Evolutionary conservation across 2,888 invertebrate genomes (phyloP).

Genomic region (Netelia fuscicornis): DNA sequence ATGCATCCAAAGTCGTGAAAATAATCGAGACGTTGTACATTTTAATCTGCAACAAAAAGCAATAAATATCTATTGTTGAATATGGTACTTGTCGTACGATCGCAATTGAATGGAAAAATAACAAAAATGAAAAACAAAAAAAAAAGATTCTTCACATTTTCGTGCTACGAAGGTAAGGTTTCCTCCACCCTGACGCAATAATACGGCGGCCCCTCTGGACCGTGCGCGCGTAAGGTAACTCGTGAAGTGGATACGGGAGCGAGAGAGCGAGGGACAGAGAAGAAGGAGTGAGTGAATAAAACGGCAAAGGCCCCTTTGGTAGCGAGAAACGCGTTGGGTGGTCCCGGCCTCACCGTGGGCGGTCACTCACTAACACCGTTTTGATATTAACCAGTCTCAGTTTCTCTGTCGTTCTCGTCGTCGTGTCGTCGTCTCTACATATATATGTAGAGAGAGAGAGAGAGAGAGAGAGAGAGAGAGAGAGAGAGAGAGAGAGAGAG

Average conservation of each 20-base stretch:
- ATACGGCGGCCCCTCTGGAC: constrained; percentile 35
- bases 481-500: no score
- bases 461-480: no score
- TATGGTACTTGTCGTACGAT: no score
- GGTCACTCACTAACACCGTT: constrained; percentile 83
- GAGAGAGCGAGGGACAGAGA: constrained; percentile 27
- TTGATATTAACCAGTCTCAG: constrained; percentile 79
- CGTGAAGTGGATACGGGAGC: constrained; percentile 77
- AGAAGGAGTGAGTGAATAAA: constrained; percentile 53
- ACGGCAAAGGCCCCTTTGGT: constrained; percentile 78
- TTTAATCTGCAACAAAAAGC: no score
- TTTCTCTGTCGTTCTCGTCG: constrained; percentile 62
- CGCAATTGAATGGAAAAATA: neutral
- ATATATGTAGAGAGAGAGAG: neutral
- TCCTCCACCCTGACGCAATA: constrained; percentile 51
- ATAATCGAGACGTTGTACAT: no score
- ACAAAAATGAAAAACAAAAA: neutral
- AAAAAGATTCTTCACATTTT: constrained; percentile 10
- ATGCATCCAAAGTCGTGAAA: no score
- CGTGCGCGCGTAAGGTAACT: constrained; percentile 77
- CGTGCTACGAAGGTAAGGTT: constrained; percentile 22
- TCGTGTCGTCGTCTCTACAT: constrained; percentile 17
- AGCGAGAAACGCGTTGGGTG: constrained; percentile 82
- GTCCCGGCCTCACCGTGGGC: constrained; percentile 82
- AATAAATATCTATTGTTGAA: no score